Conservation (phyloP, 2,113 vertebrate species). For the Empidonax alnorum region DNA sequence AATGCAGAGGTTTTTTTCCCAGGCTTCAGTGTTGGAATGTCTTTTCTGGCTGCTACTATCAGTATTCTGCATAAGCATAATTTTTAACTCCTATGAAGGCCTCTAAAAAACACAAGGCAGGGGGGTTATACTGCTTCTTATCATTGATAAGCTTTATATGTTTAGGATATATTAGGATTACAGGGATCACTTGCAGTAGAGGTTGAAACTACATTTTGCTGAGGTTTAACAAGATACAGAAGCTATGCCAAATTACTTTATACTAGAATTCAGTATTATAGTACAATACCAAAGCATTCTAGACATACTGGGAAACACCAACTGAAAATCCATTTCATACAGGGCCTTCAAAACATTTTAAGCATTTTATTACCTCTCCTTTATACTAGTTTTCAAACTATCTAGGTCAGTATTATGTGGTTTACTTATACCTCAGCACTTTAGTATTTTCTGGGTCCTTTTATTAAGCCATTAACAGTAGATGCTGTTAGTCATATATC, state of each 20-base stretch:
- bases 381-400: neutral
- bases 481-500: neutral
- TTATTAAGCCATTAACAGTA: neutral
- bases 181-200: neutral
- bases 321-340: neutral
- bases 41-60: neutral
- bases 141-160: neutral
- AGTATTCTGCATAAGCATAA: neutral
- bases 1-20: neutral
- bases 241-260: neutral
- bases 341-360: neutral
- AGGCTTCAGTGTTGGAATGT: neutral
- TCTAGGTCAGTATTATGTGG: neutral
- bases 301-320: neutral
- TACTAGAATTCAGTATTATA: neutral
- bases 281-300: neutral
- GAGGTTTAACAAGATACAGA: neutral
- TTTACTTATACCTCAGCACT: neutral
- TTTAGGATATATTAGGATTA: neutral
- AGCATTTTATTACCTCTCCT: neutral
- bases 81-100: neutral
- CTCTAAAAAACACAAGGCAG: neutral
- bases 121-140: neutral
- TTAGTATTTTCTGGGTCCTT: neutral
- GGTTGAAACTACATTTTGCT: neutral